Conservation (phyloP, 2,888 invertebrate species). For the Microlaimidae sp. region DNA sequence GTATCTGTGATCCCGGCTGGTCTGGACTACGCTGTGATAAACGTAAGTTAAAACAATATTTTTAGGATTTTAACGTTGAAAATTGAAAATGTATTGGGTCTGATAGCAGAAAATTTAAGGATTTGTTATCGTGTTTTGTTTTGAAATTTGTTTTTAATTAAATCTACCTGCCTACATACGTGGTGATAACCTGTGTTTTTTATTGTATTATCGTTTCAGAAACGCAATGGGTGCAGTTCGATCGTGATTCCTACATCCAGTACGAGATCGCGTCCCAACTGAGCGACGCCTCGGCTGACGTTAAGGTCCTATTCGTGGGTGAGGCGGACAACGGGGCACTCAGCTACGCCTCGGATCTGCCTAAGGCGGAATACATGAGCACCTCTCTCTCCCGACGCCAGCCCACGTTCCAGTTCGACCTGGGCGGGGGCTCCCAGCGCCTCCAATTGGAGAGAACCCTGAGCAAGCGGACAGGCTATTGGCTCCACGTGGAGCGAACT, state of each 20-base stretch:
- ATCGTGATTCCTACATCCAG: slow-evolving; percentile 22
- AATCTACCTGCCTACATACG: too few species aligned
- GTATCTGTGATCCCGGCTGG: slow-evolving; percentile 88
- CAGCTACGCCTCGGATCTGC: slow-evolving; percentile 79
- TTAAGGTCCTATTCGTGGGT: slow-evolving; percentile 80
- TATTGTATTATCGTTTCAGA: neutral
- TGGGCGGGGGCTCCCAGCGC: slow-evolving; percentile 15
- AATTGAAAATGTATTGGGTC: too few species aligned
- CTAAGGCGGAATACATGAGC: slow-evolving; percentile 64
- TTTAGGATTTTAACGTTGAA: too few species aligned
- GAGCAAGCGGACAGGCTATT: slow-evolving; percentile 25
- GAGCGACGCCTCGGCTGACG: slow-evolving; percentile 50
- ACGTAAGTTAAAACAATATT: slow-evolving; percentile 6
- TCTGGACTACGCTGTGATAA: slow-evolving; percentile 49
- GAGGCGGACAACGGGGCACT: slow-evolving; percentile 79
- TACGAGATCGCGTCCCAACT: slow-evolving; percentile 20
- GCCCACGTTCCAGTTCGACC: slow-evolving; percentile 19
- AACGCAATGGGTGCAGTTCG: slow-evolving; percentile 29
- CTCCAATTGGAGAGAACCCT: slow-evolving; percentile 14
- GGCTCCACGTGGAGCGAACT: slow-evolving; percentile 24
- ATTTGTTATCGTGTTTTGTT: too few species aligned
- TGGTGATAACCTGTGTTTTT: too few species aligned
- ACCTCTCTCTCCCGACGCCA: slow-evolving; percentile 19
- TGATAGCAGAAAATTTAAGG: too few species aligned
- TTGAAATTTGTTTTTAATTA: too few species aligned